Evolutionary conservation across 2,113 vertebrate species (phyloP).

Genomic region (Corythaeola cristata): DNA sequence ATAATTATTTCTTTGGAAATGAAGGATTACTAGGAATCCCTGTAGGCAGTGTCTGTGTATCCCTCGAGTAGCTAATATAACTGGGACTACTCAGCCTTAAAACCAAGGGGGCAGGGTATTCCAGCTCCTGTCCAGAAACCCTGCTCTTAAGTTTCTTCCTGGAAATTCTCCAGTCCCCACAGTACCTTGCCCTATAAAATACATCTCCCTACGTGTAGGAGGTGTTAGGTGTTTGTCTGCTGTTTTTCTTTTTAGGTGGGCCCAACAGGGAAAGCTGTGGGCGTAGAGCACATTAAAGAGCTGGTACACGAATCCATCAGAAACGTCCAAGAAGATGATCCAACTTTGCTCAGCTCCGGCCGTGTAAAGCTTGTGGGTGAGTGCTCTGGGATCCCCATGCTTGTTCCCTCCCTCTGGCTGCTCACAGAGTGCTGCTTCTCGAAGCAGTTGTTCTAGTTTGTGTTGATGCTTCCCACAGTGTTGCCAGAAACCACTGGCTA

Average conservation of each 20-base stretch:
- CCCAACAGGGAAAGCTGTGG: constrained; percentile 83
- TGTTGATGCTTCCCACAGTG: neutral
- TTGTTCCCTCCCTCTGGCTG: neutral
- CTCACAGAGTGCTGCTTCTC: neutral
- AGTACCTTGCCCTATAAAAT: neutral
- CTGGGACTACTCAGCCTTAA: neutral
- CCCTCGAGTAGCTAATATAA: neutral
- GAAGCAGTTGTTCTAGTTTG: neutral
- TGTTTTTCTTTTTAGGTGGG: constrained; percentile 74
- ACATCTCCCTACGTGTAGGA: accelerated
- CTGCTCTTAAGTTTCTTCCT: neutral
- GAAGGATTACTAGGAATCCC: neutral
- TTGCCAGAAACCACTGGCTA: neutral
- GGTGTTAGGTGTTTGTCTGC: neutral
- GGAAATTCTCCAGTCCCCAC: neutral
- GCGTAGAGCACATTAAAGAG: constrained; percentile 88
- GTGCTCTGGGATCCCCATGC: neutral
- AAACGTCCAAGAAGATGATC: constrained; percentile 84
- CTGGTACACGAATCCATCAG: constrained; percentile 81
- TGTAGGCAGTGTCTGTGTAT: accelerated
- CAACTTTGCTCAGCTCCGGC: constrained; percentile 81
- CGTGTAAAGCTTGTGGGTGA: constrained; percentile 83
- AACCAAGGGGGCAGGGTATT: neutral
- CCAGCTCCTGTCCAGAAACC: neutral
- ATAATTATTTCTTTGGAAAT: neutral